A percentile compares a stretch with the other conserved stretches of the same genome.
Conservation (phyloP, 1,140 invertebrate genomes). For the Luehdorfia chinensis region DNA sequence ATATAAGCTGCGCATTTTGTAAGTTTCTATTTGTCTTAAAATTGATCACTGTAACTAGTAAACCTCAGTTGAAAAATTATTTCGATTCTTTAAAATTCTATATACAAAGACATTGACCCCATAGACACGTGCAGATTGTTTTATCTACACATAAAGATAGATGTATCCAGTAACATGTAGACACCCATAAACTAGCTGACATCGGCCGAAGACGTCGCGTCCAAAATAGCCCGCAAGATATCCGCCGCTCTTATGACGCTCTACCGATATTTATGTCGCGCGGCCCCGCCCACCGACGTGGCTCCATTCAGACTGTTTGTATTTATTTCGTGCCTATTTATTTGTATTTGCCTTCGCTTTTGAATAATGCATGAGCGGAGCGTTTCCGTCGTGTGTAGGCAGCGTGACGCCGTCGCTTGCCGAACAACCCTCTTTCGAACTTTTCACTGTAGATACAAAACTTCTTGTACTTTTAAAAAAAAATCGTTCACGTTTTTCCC, state of each 20-base stretch:
- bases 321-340: slow-evolving; percentile 75
- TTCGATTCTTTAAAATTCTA: too few relatives aligned
- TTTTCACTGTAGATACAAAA: slow-evolving; percentile 17
- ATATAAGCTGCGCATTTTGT: too few relatives aligned
- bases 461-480: slow-evolving; percentile 17
- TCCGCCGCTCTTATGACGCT: slow-evolving; percentile 61
- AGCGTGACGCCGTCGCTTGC: slow-evolving; percentile 61
- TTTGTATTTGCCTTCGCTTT: slow-evolving; percentile 72
- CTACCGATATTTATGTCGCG: slow-evolving; percentile 69
- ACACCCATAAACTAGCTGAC: slow-evolving; percentile 26
- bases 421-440: slow-evolving; percentile 28
- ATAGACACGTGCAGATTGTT: slow-evolving; percentile 1
- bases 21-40: too few relatives aligned
- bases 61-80: too few relatives aligned
- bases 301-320: slow-evolving; percentile 73
- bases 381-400: slow-evolving; percentile 73
- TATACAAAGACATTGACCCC: too few relatives aligned
- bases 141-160: slow-evolving; percentile 12
- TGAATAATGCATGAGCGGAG: slow-evolving; percentile 73
- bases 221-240: slow-evolving; percentile 64
- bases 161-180: slow-evolving; percentile 5
- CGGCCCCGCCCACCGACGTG: slow-evolving; percentile 64
- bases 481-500: background rate
- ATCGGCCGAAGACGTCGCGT: slow-evolving; percentile 30
- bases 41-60: too few relatives aligned